Base-by-base conservation (phyloP, 2,797 vertebrate species). In the Lutjanus argentimaculatus region DNA sequence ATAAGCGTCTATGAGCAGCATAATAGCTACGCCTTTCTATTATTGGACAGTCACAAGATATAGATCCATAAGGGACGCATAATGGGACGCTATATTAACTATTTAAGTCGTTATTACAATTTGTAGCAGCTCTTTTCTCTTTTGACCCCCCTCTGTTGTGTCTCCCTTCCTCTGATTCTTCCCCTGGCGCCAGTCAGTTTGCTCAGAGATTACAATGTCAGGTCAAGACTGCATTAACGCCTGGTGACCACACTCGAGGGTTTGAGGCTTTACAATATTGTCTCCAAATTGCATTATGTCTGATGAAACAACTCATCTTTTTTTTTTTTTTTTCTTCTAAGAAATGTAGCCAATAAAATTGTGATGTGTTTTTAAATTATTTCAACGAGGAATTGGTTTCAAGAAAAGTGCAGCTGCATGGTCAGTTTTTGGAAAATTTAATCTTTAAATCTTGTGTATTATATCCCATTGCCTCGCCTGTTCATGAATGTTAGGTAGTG, bases 171-270 rank as follows among this genome's bases (percentile, higher is more conserved):
- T 79, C 74, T 85, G 75, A 64, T 88, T 86, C 84, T 86, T 90
- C 87, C 81, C 85, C 76, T 90, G 94, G 93, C 91, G 92, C 92
- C 93, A 92, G 85, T 75, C 79, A 91, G 89, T 95, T 93, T 93
- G 86, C 84, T 85, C 81, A 94, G 85, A 93, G 91, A 91, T 94
- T 93, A 92, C 78, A 88, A 88, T 83, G 93, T 85, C 89, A 91
- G 86, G 89, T 91, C 91, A 92, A 88, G 83, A 91, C 90, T 83
- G 79, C 73, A 82, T 90, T 84, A 82, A 71, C 77, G 78, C 84
- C 75, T 65, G 80, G 57, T 87, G 84, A 75, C 84, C 80, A 82
- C 80, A 84, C 77, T 74, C 49, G 56, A 87, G 71, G 75, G 46
- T 72, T 83, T 64, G 30, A 65, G 71, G 72, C 67, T 80, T 80